Evolutionary conservation across 2,797 vertebrate genomes (phyloP).

Genomic region (Tarsius wallacei): DNA sequence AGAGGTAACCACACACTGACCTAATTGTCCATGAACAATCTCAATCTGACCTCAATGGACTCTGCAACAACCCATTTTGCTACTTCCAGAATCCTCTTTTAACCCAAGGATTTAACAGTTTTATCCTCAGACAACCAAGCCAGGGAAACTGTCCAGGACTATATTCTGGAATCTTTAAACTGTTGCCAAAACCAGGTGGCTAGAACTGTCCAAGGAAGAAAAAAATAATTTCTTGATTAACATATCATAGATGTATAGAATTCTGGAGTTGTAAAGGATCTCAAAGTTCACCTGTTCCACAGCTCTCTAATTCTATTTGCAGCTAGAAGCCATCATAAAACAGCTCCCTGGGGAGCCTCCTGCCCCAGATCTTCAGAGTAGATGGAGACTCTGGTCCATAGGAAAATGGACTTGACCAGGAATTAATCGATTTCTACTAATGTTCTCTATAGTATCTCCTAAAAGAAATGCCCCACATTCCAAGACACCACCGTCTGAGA

Average conservation of each 20-base stretch:
- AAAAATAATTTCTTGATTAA: background rate
- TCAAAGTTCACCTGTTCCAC: rapidly evolving
- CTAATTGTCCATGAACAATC: rapidly evolving
- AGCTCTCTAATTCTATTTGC: background rate
- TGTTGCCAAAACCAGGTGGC: background rate
- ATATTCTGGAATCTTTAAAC: background rate
- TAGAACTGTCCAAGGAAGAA: background rate
- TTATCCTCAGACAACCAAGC: background rate
- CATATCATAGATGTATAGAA: background rate
- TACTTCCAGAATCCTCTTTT: background rate
- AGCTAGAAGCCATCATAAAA: background rate
- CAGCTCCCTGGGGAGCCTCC: background rate
- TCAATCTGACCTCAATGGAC: background rate
- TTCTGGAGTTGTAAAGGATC: background rate
- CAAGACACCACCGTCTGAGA: rapidly evolving
- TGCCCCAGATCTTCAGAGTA: too few species aligned
- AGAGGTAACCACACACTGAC: background rate
- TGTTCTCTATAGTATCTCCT: rapidly evolving
- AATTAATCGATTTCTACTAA: background rate
- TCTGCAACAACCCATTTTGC: background rate
- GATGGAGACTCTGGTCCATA: too few species aligned
- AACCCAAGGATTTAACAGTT: background rate
- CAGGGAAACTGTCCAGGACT: too few species aligned
- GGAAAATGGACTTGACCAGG: background rate
- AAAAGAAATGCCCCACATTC: background rate